phyloP scores from a whole-genome alignment of 2,888 invertebrate species.

The Tetragonula carbonaria region DNA sequence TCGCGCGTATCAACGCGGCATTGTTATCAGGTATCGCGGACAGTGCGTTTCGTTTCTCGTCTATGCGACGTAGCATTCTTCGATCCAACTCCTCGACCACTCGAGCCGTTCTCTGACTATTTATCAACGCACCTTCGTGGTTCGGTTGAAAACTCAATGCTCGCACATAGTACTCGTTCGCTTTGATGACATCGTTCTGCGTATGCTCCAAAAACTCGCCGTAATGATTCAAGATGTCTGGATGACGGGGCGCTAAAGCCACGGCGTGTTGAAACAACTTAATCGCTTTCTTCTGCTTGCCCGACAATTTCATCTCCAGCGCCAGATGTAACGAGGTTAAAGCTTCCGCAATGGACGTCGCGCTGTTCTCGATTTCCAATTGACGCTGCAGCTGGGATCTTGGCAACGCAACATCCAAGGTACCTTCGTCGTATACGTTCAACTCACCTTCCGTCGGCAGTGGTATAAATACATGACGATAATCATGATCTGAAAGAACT shows the following conservation, averaged over 20 bases:
- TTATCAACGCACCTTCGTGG: constrained; percentile 91
- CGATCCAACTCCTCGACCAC: constrained; percentile 96
- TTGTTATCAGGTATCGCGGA: constrained; percentile 92
- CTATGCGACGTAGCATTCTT: constrained; percentile 90
- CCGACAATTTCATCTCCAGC: constrained; percentile 91
- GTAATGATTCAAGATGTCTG: constrained; percentile 95
- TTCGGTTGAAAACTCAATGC: constrained; percentile 93
- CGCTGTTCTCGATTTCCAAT: constrained; percentile 63
- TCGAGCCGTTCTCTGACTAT: constrained; percentile 93
- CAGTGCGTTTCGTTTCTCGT: constrained; percentile 92
- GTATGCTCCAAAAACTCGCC: constrained; percentile 96
- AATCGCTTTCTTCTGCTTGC: constrained; percentile 93
- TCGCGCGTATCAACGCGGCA: constrained; percentile 92
- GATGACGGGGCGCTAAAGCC: constrained; percentile 95
- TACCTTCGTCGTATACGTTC: constrained; percentile 76
- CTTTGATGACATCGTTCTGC: constrained; percentile 93
- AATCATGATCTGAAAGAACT: constrained; percentile 63
- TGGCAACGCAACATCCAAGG: constrained; percentile 67
- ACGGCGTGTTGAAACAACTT: constrained; percentile 96
- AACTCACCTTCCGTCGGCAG: constrained; percentile 74
- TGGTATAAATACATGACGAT: constrained; percentile 73
- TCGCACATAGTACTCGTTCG: constrained; percentile 95
- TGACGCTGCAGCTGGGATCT: constrained; percentile 56
- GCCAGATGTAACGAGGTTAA: constrained; percentile 94
- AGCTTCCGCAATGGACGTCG: constrained; percentile 89